Conservation (phyloP, 23 tunicate genomes). For the Halocynthia aurantium region DNA sequence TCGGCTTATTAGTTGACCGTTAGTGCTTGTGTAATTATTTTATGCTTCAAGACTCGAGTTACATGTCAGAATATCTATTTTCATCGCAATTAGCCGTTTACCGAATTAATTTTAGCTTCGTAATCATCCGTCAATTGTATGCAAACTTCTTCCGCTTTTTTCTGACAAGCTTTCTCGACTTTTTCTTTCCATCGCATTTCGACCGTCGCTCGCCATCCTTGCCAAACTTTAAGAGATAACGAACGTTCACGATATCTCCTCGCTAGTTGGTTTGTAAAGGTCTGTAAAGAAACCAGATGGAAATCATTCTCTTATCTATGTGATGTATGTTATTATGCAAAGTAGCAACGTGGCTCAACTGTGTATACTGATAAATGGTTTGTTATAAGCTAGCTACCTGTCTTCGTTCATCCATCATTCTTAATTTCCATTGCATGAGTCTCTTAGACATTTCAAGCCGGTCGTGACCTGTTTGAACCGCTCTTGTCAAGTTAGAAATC, state of each 20-base stretch:
- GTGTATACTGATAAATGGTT: neutral
- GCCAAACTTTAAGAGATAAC: slow-evolving; percentile 51
- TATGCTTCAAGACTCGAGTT: too few species aligned
- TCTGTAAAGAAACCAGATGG: slow-evolving; percentile 7
- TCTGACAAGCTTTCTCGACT: slow-evolving; percentile 80
- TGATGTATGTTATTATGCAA: neutral
- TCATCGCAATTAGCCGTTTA: neutral
- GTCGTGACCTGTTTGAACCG: slow-evolving; percentile 66
- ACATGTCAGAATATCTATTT: too few species aligned
- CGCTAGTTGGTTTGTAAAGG: slow-evolving; percentile 49
- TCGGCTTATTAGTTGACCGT: too few species aligned
- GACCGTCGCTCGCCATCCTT: slow-evolving; percentile 57
- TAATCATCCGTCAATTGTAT: slow-evolving; percentile 56
- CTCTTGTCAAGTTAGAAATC: slow-evolving; percentile 69
- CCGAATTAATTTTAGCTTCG: slow-evolving; percentile 47
- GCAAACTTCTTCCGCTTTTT: slow-evolving; percentile 82
- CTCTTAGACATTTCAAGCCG: slow-evolving; percentile 59
- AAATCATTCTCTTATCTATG: slow-evolving; percentile 1
- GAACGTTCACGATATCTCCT: slow-evolving; percentile 52
- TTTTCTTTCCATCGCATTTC: slow-evolving; percentile 63
- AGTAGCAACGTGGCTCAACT: neutral
- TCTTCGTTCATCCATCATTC: slow-evolving; percentile 64
- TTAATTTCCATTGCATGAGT: slow-evolving; percentile 49
- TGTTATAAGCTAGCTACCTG: slow-evolving; percentile 30
- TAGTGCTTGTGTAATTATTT: too few species aligned